Conservation (phyloP, 2,888 invertebrate genomes). For the Papilio elwesi region DNA sequence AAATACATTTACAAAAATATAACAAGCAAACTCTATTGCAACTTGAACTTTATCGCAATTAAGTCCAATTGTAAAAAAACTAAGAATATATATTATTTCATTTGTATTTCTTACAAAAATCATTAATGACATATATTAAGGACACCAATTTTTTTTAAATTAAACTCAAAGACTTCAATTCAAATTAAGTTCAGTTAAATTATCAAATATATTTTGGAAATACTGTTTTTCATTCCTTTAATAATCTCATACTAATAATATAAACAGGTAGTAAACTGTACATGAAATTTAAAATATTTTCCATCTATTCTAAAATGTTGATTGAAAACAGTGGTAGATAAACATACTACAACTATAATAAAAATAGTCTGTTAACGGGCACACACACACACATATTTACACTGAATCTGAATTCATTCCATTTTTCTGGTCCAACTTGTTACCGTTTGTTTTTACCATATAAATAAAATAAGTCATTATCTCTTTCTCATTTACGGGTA, state of each 20-base stretch:
- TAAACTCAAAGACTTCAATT: no score
- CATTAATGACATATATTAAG: background rate
- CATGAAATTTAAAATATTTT: conserved; percentile 15
- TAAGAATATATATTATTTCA: background rate
- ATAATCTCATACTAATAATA: background rate
- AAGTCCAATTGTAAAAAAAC: background rate
- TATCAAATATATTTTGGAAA: background rate
- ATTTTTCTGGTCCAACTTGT: conserved; percentile 93
- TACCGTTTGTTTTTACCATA: conserved; percentile 96
- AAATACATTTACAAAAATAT: conserved; percentile 10
- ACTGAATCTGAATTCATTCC: conserved; percentile 87
- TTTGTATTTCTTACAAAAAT: background rate
- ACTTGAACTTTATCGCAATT: conserved; percentile 2
- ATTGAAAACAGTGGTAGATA: conserved; percentile 61
- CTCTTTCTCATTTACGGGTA: conserved; percentile 97
- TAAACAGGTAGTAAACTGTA: background rate
- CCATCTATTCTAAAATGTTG: conserved; percentile 48
- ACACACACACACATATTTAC: conserved; percentile 63
- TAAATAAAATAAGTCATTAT: conserved; percentile 97
- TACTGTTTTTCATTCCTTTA: background rate
- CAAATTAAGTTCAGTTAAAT: no score
- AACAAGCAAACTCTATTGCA: background rate
- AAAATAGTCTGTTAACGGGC: conserved; percentile 46
- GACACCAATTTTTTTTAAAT: no score
- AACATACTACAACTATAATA: conserved; percentile 58